Percentiles rank a stretch among this genome's conserved stretches.
phyloP scores from a whole-genome alignment of 2,113 vertebrate species.

The Emydocephalus ijimae region DNA sequence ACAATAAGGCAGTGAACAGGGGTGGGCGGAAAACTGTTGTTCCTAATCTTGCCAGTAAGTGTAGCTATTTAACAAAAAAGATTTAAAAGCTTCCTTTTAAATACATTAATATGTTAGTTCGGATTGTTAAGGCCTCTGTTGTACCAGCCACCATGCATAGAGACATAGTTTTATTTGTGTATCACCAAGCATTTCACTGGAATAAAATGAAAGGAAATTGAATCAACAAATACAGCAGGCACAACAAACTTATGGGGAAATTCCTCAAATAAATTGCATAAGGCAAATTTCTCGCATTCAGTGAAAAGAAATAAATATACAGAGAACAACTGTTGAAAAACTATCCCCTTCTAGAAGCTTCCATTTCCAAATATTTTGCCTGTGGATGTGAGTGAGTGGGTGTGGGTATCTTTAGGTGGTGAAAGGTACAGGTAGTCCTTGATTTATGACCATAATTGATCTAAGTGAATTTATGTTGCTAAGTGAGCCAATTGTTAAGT shows the following conservation, averaged over 20 bases:
- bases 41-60: constrained; percentile 71
- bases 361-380: neutral
- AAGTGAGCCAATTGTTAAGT: too few species aligned
- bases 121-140: constrained; percentile 35
- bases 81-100: neutral
- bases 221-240: neutral
- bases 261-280: neutral
- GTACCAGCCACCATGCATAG: constrained; percentile 22
- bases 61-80: constrained; percentile 70
- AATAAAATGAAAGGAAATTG: constrained; percentile 10
- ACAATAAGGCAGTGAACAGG: neutral
- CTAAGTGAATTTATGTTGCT: too few species aligned
- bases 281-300: neutral
- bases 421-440: neutral
- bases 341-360: neutral
- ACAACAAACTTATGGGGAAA: constrained; percentile 11
- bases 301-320: neutral
- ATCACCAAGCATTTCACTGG: neutral
- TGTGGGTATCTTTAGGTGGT: neutral
- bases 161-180: constrained; percentile 14
- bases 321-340: neutral
- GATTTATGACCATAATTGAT: too few species aligned
- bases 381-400: neutral
- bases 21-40: constrained; percentile 54
- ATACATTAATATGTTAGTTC: constrained; percentile 2